Base-by-base conservation (phyloP, 1,140 invertebrate genomes). In the Arion vulgaris region DNA sequence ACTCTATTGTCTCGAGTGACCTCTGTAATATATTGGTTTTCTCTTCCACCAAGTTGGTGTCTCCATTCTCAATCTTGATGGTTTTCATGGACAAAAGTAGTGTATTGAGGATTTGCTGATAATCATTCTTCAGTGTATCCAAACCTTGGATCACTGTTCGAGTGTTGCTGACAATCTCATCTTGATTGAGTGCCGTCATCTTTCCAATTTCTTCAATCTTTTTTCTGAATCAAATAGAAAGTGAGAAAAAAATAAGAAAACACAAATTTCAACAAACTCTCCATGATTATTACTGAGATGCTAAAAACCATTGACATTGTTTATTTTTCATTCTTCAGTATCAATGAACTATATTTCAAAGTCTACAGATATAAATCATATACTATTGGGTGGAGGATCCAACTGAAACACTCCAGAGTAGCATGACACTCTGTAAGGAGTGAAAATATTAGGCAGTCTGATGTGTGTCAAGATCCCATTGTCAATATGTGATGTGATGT, bases 161-260 rank as follows among this genome's bases (percentile, higher is more conserved):
- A 32, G 98, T 98, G 91, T 97, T 98, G 86, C 95, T 95, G 86
- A 99, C 95, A 89, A 99, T 99, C 93, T 99, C 98, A 93, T 99
- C 98, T 94, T 99, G 98, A 86, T 96, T 97, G 95, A 99, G 96
- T 92, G 97, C 96, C 89, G 97, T 98, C 98, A 99, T 99, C 94
- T 96, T 99, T 93, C 97, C 93, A 57, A 94, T 93, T 86, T 93
- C 93, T 87, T 94, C 93, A 76, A 94, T 94, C 87, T 94, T 94
- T 85, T 93, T 93, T 85, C 93, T 94, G 90, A 23, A 92, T 91
- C 81, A 49, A 68, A 78, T 82, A 86, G 81, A 85, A 68, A 84
- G 19, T 68, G 17, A 32, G 32, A 23, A 45, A 45, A 7, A 45
- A 45, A 45, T n/a, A n/a, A n/a, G n/a, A n/a, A n/a, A n/a, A n/a